Percentiles rank a stretch among this genome's conserved stretches.
These are phyloP conservation scores for Heteromyza rotundicornis DNA, from an alignment of 2,888 invertebrate genomes.

Conservation along the genomic window DNA sequence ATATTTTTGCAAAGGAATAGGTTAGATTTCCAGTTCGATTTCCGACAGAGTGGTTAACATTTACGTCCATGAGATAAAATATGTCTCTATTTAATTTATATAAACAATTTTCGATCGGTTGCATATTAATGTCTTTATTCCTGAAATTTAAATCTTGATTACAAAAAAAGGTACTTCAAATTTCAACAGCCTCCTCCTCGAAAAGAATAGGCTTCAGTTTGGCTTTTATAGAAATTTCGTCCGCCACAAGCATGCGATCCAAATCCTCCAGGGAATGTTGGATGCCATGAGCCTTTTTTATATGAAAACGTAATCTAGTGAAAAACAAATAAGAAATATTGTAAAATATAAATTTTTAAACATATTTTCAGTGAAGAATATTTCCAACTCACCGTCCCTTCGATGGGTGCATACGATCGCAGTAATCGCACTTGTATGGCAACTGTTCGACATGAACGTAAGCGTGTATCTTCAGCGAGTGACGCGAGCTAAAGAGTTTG, in stretches of 20 bases:
- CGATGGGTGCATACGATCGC: conserved; percentile 27
- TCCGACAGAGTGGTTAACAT: too few relatives aligned
- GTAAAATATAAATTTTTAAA: too few relatives aligned
- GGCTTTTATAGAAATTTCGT: conserved; percentile 21
- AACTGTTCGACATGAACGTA: conserved; percentile 32
- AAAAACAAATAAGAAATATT: too few relatives aligned
- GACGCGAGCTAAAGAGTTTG: conserved; percentile 33
- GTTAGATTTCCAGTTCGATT: too few relatives aligned
- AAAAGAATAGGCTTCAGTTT: conserved; percentile 10
- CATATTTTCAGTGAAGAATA: background rate
- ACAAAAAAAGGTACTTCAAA: too few relatives aligned
- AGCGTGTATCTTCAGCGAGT: conserved; percentile 34
- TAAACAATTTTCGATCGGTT: too few relatives aligned
- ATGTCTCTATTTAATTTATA: too few relatives aligned
- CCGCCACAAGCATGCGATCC: conserved; percentile 31
- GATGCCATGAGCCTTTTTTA: conserved; percentile 26
- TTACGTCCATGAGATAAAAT: too few relatives aligned
- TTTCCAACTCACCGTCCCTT: conserved; percentile 29
- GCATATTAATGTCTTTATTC: too few relatives aligned
- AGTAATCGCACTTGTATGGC: conserved; percentile 36
- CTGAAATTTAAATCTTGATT: too few relatives aligned
- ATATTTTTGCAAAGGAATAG: too few relatives aligned
- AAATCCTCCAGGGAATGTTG: conserved; percentile 28
- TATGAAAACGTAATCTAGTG: conserved; percentile 35
- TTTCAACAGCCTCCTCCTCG: too few relatives aligned